phyloP scores from a whole-genome alignment of 2,113 vertebrate species.

The Gymnogyps californianus region DNA sequence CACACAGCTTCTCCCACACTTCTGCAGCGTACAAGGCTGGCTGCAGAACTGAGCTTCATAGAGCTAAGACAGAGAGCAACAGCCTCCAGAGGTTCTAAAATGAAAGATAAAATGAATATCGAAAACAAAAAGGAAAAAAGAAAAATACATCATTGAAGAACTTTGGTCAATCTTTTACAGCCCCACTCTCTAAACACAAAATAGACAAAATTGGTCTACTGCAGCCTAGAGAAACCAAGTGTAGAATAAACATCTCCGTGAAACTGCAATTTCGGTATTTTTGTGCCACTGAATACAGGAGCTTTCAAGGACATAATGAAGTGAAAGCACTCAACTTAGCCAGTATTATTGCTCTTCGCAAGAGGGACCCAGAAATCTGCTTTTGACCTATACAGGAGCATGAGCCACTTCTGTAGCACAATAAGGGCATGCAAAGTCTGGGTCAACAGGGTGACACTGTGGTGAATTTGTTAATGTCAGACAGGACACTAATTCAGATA shows the following conservation, averaged over 20 bases:
- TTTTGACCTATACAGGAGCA: not conserved
- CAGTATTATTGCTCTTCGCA: not conserved
- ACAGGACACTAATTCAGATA: not conserved
- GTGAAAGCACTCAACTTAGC: not conserved
- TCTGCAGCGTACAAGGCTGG: not conserved
- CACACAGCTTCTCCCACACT: not conserved
- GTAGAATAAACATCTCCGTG: not conserved
- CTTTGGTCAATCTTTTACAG: not conserved
- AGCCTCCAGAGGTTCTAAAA: not conserved
- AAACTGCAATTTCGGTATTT: not conserved
- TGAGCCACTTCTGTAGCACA: not conserved
- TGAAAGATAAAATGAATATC: not conserved
- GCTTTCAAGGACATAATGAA: not conserved
- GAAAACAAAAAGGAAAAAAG: not conserved
- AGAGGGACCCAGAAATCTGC: not conserved
- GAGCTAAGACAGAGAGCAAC: not conserved
- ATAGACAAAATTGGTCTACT: not conserved
- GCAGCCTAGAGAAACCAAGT: not conserved
- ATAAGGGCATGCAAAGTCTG: not conserved
- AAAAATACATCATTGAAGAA: not conserved
- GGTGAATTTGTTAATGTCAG: not conserved
- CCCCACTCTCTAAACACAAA: not conserved
- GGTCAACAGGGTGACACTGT: not conserved
- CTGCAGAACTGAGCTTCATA: not conserved
- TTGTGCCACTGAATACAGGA: not conserved